Evolutionary conservation across 2,888 invertebrate genomes (phyloP).

Genomic region (Ashinkailepas kermadecensis): DNA sequence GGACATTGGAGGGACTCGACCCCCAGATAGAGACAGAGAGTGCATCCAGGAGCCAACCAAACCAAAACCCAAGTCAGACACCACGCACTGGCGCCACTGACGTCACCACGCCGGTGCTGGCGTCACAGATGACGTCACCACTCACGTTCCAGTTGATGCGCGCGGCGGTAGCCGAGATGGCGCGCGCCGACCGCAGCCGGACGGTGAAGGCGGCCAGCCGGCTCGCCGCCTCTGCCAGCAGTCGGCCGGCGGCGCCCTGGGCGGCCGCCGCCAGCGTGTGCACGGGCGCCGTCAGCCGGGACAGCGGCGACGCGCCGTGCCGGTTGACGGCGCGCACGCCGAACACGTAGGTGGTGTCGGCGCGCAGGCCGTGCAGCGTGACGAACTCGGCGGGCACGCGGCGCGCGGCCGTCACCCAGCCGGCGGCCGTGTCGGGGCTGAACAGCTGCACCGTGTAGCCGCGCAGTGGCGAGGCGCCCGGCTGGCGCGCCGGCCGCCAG

Average conservation of each 20-base stretch:
- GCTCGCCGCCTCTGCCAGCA: conserved; percentile 28
- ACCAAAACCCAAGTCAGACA: too few relatives aligned
- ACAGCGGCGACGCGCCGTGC: conserved; percentile 31
- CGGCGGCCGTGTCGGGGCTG: conserved; percentile 35
- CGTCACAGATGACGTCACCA: too few relatives aligned
- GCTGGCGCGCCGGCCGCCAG: conserved; percentile 76
- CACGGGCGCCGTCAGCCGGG: conserved; percentile 32
- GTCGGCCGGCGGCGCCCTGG: conserved; percentile 26
- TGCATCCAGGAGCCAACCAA: too few relatives aligned
- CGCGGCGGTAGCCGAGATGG: conserved; percentile 66
- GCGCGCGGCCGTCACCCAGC: conserved; percentile 43
- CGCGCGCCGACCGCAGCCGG: conserved; percentile 55
- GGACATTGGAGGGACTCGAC: too few relatives aligned
- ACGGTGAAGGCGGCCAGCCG: conserved; percentile 40
- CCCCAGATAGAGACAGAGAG: too few relatives aligned
- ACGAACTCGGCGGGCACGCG: conserved; percentile 57
- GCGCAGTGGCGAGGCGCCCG: conserved; percentile 70
- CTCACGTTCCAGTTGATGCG: conserved; percentile 39
- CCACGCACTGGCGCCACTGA: too few relatives aligned
- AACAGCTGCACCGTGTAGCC: conserved; percentile 72
- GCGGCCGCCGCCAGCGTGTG: conserved; percentile 26
- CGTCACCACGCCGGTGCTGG: too few relatives aligned
- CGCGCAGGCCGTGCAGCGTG: conserved; percentile 63
- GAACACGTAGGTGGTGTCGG: conserved; percentile 76
- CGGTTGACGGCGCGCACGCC: conserved; percentile 38